Evolutionary conservation across 2,797 vertebrate genomes (phyloP).

Genomic region (Myripristis murdjan): DNA sequence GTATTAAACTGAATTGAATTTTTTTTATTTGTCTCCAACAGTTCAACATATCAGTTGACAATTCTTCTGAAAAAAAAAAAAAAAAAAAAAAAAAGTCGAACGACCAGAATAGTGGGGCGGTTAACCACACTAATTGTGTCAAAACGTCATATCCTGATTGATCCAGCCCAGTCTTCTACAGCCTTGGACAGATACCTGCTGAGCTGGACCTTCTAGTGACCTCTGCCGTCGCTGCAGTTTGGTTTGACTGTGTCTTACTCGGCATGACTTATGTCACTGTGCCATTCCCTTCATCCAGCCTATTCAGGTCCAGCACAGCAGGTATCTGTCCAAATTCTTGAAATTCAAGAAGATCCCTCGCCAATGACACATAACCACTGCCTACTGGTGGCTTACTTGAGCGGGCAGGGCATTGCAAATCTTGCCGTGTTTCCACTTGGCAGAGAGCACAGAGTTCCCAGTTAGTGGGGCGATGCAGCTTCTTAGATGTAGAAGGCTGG

Average conservation of each 20-base stretch:
- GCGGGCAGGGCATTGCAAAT: conserved; percentile 11
- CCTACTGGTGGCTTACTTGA: conserved; percentile 21
- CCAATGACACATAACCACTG: conserved; percentile 13
- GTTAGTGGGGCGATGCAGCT: conserved; percentile 15
- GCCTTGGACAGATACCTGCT: too few species aligned
- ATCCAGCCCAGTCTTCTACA: too few species aligned
- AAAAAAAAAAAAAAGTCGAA: too few species aligned
- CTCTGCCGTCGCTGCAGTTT: neutral
- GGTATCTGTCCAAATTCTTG: neutral
- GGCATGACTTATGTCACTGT: conserved; percentile 20
- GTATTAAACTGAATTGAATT: too few species aligned
- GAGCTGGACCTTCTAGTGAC: neutral
- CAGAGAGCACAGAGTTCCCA: conserved; percentile 24
- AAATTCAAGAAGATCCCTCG: conserved; percentile 3
- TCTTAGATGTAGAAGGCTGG: too few species aligned
- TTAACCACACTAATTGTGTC: too few species aligned
- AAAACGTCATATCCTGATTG: too few species aligned
- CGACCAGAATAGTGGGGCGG: too few species aligned
- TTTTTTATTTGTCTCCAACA: too few species aligned
- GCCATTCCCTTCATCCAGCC: conserved; percentile 10
- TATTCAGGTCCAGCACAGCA: neutral
- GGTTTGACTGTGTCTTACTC: conserved; percentile 5
- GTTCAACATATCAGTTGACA: too few species aligned
- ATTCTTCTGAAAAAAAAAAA: too few species aligned
- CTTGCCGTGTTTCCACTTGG: conserved; percentile 10